Percentiles rank a stretch among this genome's conserved stretches.
Conservation (phyloP, 2,113 vertebrate species). For the Lophura nycthemera region DNA sequence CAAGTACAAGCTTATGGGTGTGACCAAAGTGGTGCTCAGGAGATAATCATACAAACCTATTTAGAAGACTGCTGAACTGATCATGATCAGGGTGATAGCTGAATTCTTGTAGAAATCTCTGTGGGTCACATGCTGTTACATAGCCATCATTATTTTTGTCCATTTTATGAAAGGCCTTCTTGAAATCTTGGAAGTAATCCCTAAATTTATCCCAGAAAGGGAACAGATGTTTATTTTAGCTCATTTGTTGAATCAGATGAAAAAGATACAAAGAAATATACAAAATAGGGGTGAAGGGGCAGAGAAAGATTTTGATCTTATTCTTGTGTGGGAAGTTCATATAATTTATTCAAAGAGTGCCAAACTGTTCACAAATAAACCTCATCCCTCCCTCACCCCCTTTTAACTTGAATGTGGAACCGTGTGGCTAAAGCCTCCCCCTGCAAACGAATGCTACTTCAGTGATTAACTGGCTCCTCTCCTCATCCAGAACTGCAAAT, state of each 20-base stretch:
- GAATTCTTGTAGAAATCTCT: conserved; percentile 42
- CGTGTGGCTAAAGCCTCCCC: not conserved
- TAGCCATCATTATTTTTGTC: conserved; percentile 39
- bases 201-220: conserved; percentile 72
- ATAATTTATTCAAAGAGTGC: not conserved
- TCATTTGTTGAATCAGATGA: conserved; percentile 9
- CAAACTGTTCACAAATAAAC: not conserved
- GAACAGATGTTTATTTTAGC: conserved; percentile 36
- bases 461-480: not conserved
- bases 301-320: not conserved
- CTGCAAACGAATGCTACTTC: not conserved
- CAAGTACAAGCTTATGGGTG: not conserved
- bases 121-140: conserved; percentile 39
- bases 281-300: not conserved
- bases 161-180: conserved; percentile 3
- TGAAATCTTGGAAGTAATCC: conserved; percentile 65
- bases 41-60: conserved; percentile 39
- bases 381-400: not conserved
- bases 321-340: not conserved
- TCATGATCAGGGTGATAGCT: conserved; percentile 10
- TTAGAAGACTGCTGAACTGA: conserved; percentile 56
- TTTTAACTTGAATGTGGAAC: not conserved
- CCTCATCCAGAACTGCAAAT: not conserved
- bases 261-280: conserved; percentile 27
- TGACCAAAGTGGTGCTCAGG: not conserved